Percentiles rank a stretch among this genome's conserved stretches.
phyloP scores from a whole-genome alignment of 2,797 vertebrate species.

The Sparidentex hasta region DNA sequence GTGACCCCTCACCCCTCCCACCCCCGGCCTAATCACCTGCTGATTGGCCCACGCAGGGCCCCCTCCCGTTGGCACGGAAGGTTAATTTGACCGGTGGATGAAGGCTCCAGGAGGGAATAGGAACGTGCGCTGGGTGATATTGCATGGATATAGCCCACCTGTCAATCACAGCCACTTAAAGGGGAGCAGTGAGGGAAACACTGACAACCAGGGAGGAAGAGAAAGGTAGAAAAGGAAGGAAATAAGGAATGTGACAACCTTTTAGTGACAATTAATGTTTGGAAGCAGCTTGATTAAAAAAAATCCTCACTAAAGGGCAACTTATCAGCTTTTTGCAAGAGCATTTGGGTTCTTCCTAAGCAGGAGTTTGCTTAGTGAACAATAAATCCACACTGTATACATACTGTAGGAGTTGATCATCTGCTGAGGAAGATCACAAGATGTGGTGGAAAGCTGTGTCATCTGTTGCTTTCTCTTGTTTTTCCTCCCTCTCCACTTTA shows the following conservation, averaged over 20 bases:
- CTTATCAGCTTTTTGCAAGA: background rate
- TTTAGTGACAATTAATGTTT: slow-evolving; percentile 17
- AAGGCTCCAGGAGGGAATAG: slow-evolving; percentile 86
- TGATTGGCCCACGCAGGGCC: slow-evolving; percentile 87
- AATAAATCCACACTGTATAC: background rate
- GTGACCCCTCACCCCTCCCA: slow-evolving; percentile 87
- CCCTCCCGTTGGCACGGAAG: slow-evolving; percentile 85
- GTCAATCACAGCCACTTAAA: slow-evolving; percentile 86
- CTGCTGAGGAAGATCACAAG: background rate
- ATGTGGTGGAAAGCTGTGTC: background rate
- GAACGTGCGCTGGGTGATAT: slow-evolving; percentile 88
- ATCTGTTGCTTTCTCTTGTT: background rate
- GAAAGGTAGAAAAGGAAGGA: slow-evolving; percentile 17
- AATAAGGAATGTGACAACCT: slow-evolving; percentile 17
- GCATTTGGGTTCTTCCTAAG: background rate
- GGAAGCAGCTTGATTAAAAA: slow-evolving; percentile 5
- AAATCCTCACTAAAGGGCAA: background rate
- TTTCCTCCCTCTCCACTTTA: background rate
- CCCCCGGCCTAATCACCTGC: slow-evolving; percentile 87
- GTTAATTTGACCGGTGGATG: slow-evolving; percentile 88
- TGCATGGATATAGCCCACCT: slow-evolving; percentile 87
- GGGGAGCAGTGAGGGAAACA: slow-evolving; percentile 69
- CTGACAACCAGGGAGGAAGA: slow-evolving; percentile 63
- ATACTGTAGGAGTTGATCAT: background rate
- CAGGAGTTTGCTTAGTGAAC: background rate